Evolutionary conservation across 2,888 invertebrate genomes (phyloP).

Genomic region (Pogonocherus hispidulus): DNA sequence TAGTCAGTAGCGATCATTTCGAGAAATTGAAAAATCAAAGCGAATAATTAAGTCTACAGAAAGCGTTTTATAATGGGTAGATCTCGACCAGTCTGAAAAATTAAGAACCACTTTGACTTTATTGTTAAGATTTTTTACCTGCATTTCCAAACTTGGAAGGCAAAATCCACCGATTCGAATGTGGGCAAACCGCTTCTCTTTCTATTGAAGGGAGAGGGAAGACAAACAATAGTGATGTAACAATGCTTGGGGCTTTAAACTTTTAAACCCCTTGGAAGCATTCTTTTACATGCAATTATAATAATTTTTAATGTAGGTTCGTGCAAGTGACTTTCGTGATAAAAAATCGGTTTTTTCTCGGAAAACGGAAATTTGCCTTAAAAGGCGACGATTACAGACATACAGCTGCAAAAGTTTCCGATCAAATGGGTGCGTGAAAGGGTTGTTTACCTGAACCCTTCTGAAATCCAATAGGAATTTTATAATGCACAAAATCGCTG

Average conservation of each 20-base stretch:
- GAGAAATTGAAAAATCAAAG: background rate
- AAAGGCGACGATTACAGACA: background rate
- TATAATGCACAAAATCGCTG: constrained; percentile 26
- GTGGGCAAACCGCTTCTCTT: background rate
- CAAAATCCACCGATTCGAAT: background rate
- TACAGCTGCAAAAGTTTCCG: constrained; percentile 24
- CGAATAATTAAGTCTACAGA: background rate
- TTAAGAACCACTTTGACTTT: background rate
- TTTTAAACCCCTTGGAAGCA: background rate
- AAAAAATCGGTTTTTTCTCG: constrained; percentile 16
- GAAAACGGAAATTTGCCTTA: constrained; percentile 15
- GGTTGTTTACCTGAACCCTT: constrained; percentile 31
- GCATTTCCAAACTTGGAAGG: background rate
- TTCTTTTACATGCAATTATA: background rate
- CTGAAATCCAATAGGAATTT: constrained; percentile 25
- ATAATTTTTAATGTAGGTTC: background rate
- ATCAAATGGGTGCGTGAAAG: too few species aligned
- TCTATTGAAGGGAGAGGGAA: background rate
- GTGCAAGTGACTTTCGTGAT: background rate
- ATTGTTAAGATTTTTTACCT: background rate
- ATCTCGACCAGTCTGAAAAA: background rate
- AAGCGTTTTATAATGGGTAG: background rate
- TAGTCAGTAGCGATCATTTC: too few species aligned
- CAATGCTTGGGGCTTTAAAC: background rate
- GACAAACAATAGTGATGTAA: background rate